Base-by-base conservation (phyloP, 1,140 invertebrate species). In the Drosophila gunungcola region DNA sequence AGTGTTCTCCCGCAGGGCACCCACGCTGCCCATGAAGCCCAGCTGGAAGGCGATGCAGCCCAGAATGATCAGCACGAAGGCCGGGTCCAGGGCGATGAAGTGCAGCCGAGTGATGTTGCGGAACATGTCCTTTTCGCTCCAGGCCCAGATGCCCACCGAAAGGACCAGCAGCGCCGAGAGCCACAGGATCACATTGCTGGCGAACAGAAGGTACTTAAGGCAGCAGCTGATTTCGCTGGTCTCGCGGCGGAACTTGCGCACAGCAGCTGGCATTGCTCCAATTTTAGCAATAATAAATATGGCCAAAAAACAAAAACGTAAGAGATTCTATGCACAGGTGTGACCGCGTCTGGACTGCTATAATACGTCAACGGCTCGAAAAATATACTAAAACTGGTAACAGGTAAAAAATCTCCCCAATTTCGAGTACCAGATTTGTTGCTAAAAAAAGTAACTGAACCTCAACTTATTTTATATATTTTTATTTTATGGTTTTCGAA, bases 171-270 rank as follows among this genome's bases (percentile, higher is more conserved):
- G 93, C 9, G 98, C 98, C 46, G 97, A 93, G 82, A 98, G 94
- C 97, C 98, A 99, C 94, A 99, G 98, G 80, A 99, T 94, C 72
- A 99, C 98, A 94, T 99, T 99, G 93, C 98, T 98, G 92, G 97
- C 96, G 94, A 99, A 99, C 83, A 99, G 98, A 92, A 98, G 95
- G 94, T 99, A 99, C 94, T 99, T 99, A 51, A 99, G 94, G 93
- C 98, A 98, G 94, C 97, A 98, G 94, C 97, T 98, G 89, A 99
- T 97, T 96, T 99, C 98, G 92, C 95, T 97, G 72, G 96, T 96
- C 70, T 97, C 96, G 88, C 96, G 94, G 92, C 96, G 94, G 93
- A 96, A 96, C 93, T 97, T 97, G 85, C 95, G 93, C 86, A 95
- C 79, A 29, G 48, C 27, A 43, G 83, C 78, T 43, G 91, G 91